These are phyloP conservation scores for Tribolium madens DNA, from an alignment of 1,140 invertebrate species.

Conservation along the genomic window DNA sequence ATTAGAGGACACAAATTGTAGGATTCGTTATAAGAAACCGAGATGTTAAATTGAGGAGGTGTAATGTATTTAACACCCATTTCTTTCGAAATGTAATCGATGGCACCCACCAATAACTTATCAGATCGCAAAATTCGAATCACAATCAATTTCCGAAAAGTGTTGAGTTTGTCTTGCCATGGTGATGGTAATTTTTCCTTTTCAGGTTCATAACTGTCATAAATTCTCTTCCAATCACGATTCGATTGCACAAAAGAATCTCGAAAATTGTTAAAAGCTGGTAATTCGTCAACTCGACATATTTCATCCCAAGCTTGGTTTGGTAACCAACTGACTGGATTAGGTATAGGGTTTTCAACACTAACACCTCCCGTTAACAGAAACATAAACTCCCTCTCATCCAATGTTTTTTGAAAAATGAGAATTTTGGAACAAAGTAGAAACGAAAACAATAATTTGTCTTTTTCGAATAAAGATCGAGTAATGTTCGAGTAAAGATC, in stretches of 20 bases:
- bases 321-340: slow-evolving; percentile 84
- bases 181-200: slow-evolving; percentile 69
- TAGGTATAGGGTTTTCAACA: slow-evolving; percentile 77
- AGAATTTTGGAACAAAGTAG: slow-evolving; percentile 85
- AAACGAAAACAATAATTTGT: slow-evolving; percentile 94
- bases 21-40: slow-evolving; percentile 87
- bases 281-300: slow-evolving; percentile 77
- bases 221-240: slow-evolving; percentile 79
- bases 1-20: slow-evolving; percentile 86
- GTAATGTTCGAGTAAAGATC: slow-evolving; percentile 89
- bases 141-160: slow-evolving; percentile 86
- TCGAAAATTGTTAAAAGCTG: slow-evolving; percentile 71
- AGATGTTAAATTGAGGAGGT: slow-evolving; percentile 90
- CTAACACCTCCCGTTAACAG: slow-evolving; percentile 86
- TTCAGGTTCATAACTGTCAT: slow-evolving; percentile 74
- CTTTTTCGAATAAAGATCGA: slow-evolving; percentile 93
- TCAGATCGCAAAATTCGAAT: slow-evolving; percentile 86
- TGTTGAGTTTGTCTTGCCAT: slow-evolving; percentile 74
- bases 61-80: slow-evolving; percentile 85
- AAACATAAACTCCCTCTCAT: slow-evolving; percentile 82
- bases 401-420: slow-evolving; percentile 76
- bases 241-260: slow-evolving; percentile 69
- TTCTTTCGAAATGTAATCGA: slow-evolving; percentile 75
- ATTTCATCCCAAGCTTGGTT: slow-evolving; percentile 89
- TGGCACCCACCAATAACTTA: slow-evolving; percentile 77